A percentile compares a stretch with the other conserved stretches of the same genome.
Conservation (phyloP, 2,888 invertebrate genomes). For the Drosophila kambysellisi region DNA sequence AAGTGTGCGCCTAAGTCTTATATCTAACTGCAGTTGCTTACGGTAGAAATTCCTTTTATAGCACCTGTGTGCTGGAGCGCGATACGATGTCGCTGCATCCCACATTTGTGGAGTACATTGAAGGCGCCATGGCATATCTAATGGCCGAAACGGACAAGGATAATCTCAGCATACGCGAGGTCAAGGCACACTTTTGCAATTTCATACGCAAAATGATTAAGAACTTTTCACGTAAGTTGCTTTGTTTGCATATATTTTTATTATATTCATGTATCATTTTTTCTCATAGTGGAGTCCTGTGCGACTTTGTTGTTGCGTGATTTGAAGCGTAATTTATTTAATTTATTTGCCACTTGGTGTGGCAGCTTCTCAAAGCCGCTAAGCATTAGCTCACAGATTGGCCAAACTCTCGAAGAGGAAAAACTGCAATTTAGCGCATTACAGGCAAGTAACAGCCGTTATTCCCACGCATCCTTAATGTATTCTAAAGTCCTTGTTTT, state of each 20-base stretch:
- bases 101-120: constrained; percentile 96
- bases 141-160: constrained; percentile 98
- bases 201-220: constrained; percentile 97
- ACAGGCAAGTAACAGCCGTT: constrained; percentile 82
- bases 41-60: constrained; percentile 75
- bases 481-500: constrained; percentile 4
- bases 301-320: constrained; percentile 94
- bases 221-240: constrained; percentile 94
- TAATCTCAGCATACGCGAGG: constrained; percentile 93
- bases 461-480: constrained; percentile 13
- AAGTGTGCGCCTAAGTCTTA: constrained; percentile 23
- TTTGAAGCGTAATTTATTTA: constrained; percentile 94
- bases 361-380: constrained; percentile 93
- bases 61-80: constrained; percentile 93
- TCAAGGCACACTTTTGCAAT: constrained; percentile 96
- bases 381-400: constrained; percentile 85
- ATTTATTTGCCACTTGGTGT: constrained; percentile 97
- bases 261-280: background rate
- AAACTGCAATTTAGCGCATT: constrained; percentile 88
- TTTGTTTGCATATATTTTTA: background rate
- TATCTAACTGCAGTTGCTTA: background rate
- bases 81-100: constrained; percentile 93
- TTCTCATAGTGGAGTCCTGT: constrained; percentile 92
- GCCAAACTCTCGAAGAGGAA: constrained; percentile 86
- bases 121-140: constrained; percentile 95